Base-by-base conservation (phyloP, 2,888 invertebrate genomes). In the Drosophila lutescens region DNA sequence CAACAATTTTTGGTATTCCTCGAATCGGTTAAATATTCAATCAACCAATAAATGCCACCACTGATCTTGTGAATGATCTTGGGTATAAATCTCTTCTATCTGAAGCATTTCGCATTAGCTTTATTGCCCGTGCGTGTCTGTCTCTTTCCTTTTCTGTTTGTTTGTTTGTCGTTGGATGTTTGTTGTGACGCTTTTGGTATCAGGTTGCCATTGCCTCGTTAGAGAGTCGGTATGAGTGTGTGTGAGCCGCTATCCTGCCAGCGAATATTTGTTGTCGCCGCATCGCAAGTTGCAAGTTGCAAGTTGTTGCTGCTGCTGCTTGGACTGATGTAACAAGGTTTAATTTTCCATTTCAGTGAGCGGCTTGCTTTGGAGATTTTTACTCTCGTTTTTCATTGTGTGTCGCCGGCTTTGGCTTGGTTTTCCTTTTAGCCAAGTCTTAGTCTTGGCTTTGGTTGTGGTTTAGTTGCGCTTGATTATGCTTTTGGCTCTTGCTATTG, bases 311-410 rank as follows among this genome's bases (percentile, higher is more conserved):
- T 60, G 55, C 40, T 50, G 55, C 47, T 62, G 77, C 79, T 76
- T 65, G 69, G 77, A 86, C 90, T 90, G 91, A 90, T 90, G 91
- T 90, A 90, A 90, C 91, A 88, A 86, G 86, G 89, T 90, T 91
- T 90, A 91, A 90, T 90, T 90, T 91, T 90, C 91, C 91, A 90
- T 90, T 90, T 90, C 85, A 90, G 88, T 89, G 89, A 84, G 72
- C 80, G 89, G 77, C 88, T 84, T 60, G 86, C 89, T 88, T 88
- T 77, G 88, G 78, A 81, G 71, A 71, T 84, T 85, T 83, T 81
- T 83, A 88, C 88, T 88, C 88, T 89, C 90, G 90, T 86, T 88
- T 88, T 88, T 86, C 86, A 84, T 80, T 67, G 86, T 76, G 84
- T 76, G 78, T 62, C 59, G 77, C 65, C 74, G 74, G 50, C 67